Conservation (phyloP, 2,113 vertebrate genomes). For the Thryonomys swinderianus region DNA sequence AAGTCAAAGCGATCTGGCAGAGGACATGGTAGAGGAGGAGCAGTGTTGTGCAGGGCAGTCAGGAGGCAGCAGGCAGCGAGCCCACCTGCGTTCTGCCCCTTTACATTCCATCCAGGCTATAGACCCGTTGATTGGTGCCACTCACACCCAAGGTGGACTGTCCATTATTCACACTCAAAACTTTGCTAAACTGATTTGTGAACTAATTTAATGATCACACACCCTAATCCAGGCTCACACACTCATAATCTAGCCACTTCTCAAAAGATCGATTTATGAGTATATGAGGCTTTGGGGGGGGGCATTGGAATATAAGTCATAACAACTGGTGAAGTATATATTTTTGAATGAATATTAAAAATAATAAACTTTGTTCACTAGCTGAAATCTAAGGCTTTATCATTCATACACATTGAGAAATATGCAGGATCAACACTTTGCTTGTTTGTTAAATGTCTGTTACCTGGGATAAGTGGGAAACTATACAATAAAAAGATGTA, state of each 20-base stretch:
- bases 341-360: constrained; percentile 13
- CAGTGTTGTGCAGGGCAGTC: not conserved
- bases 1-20: not conserved
- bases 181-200: not conserved
- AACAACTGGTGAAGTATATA: not conserved
- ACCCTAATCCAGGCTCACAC: not conserved
- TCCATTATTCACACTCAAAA: not conserved
- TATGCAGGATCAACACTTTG: not conserved
- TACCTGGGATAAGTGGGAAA: not conserved
- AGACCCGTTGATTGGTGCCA: not conserved
- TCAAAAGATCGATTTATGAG: not conserved
- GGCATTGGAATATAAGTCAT: not conserved
- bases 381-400: not conserved
- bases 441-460: not conserved
- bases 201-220: not conserved
- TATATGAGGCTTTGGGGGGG: not conserved
- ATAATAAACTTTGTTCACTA: not conserved
- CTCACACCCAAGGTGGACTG: not conserved
- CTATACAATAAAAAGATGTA: not conserved
- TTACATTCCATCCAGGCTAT: not conserved
- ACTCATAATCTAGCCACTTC: not conserved
- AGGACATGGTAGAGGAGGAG: not conserved
- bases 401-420: not conserved
- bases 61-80: not conserved
- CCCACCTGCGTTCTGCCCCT: not conserved